These are phyloP conservation scores for Salvator merianae DNA, from an alignment of 2,113 vertebrate species.

Conservation along the genomic window DNA sequence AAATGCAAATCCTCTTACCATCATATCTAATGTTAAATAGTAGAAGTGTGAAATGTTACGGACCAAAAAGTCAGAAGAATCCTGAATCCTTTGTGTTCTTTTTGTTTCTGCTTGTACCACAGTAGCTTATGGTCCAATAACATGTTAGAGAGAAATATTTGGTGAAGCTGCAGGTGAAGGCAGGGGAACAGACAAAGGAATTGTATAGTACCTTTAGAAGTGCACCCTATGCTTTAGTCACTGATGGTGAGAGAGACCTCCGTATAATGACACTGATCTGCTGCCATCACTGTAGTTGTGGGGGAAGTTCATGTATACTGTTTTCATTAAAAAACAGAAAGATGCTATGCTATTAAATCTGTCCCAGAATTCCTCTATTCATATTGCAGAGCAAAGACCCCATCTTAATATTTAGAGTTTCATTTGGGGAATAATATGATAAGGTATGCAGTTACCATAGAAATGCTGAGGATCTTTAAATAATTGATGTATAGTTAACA, in stretches of 20 bases:
- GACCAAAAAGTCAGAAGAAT: no score
- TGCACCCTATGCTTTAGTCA: no score
- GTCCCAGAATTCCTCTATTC: slow-evolving; percentile 35
- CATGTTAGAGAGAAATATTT: no score
- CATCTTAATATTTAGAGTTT: slow-evolving; percentile 27
- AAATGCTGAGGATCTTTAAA: slow-evolving; percentile 60
- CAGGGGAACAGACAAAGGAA: neutral
- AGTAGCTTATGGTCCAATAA: neutral
- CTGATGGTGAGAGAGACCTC: no score
- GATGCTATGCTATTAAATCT: slow-evolving; percentile 1
- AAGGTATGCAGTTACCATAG: slow-evolving; percentile 53
- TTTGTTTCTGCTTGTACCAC: no score
- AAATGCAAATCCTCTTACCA: neutral
- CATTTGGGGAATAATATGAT: slow-evolving; percentile 38
- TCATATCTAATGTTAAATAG: neutral
- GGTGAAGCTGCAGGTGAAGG: neutral
- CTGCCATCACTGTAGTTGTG: neutral
- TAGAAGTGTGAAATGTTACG: neutral
- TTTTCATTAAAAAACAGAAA: no score
- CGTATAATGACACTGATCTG: neutral
- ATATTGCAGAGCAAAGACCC: slow-evolving; percentile 23
- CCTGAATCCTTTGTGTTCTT: no score
- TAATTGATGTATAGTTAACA: slow-evolving; percentile 66
- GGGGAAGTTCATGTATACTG: neutral
- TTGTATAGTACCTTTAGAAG: neutral